Evolutionary conservation across 2,888 invertebrate genomes (phyloP).

Genomic region (Eucriotettix oculatus): DNA sequence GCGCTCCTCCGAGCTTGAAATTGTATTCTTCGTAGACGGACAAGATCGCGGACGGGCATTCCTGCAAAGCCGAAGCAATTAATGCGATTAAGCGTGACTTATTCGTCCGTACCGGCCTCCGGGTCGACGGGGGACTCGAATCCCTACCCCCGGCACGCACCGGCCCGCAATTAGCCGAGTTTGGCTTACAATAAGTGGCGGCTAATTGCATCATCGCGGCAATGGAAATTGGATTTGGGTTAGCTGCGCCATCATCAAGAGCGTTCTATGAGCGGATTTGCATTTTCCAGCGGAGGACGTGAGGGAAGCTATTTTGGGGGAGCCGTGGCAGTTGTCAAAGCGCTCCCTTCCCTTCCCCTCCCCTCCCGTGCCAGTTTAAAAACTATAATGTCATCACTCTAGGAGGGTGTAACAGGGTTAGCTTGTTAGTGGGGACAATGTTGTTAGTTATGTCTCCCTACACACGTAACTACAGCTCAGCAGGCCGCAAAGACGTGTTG

Average conservation of each 20-base stretch:
- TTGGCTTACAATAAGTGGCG: conserved; percentile 35
- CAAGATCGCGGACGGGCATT: too few species aligned
- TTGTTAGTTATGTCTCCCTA: background rate
- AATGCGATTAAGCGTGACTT: too few species aligned
- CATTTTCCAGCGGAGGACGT: conserved; percentile 10
- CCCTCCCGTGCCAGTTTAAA: conserved; percentile 1
- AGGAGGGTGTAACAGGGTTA: conserved; percentile 5
- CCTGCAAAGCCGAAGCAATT: too few species aligned
- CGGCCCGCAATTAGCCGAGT: conserved; percentile 28
- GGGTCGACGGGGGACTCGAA: too few species aligned
- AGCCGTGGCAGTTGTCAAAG: background rate
- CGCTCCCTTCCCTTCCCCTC: background rate
- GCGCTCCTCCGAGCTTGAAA: too few species aligned
- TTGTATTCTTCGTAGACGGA: too few species aligned
- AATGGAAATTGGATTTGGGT: conserved; percentile 29
- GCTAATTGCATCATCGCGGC: conserved; percentile 30
- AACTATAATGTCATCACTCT: conserved; percentile 4
- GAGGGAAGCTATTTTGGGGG: background rate
- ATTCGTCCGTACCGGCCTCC: too few species aligned
- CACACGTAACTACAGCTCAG: background rate
- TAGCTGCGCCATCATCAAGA: conserved; percentile 7
- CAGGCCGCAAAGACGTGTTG: background rate
- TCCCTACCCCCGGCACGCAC: background rate
- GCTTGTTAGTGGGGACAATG: conserved; percentile 3
- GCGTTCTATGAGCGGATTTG: conserved; percentile 13